These are phyloP conservation scores for Andricus grossulariae DNA, from an alignment of 1,140 invertebrate species.

Conservation along the genomic window DNA sequence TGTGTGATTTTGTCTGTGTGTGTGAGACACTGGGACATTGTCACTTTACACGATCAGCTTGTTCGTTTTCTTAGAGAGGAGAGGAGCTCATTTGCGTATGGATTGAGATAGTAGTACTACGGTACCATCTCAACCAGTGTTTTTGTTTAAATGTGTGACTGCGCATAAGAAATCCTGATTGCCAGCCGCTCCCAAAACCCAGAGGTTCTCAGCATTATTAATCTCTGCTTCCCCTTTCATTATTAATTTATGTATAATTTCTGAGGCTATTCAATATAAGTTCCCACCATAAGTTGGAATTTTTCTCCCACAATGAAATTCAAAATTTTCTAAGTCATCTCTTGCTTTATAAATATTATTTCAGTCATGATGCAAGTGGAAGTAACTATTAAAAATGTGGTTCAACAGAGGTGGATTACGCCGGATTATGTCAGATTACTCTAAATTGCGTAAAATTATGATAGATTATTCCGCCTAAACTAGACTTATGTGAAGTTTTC, in stretches of 20 bases:
- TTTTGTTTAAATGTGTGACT: slow-evolving; percentile 67
- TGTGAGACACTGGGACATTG: slow-evolving; percentile 35
- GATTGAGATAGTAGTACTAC: slow-evolving; percentile 73
- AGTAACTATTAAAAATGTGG: no score
- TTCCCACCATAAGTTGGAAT: no score
- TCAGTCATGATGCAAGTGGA: no score
- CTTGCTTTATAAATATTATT: no score
- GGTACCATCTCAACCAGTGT: slow-evolving; percentile 62
- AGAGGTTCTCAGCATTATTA: slow-evolving; percentile 52
- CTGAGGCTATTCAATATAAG: no score
- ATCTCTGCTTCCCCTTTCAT: background rate
- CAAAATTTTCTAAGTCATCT: no score
- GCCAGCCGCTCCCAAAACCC: slow-evolving; percentile 59
- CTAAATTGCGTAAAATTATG: no score
- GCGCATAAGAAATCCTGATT: slow-evolving; percentile 66
- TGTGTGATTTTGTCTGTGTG: background rate
- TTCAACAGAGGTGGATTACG: no score
- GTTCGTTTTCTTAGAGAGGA: slow-evolving; percentile 60
- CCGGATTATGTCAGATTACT: no score
- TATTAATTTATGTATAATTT: background rate
- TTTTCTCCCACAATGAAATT: no score
- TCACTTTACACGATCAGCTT: slow-evolving; percentile 53
- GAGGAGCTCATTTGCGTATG: slow-evolving; percentile 72
- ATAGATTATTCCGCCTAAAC: no score
- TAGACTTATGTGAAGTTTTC: no score